Evolutionary conservation across 2,888 invertebrate genomes (phyloP).

Genomic region (Polydrusus pterygomalis): DNA sequence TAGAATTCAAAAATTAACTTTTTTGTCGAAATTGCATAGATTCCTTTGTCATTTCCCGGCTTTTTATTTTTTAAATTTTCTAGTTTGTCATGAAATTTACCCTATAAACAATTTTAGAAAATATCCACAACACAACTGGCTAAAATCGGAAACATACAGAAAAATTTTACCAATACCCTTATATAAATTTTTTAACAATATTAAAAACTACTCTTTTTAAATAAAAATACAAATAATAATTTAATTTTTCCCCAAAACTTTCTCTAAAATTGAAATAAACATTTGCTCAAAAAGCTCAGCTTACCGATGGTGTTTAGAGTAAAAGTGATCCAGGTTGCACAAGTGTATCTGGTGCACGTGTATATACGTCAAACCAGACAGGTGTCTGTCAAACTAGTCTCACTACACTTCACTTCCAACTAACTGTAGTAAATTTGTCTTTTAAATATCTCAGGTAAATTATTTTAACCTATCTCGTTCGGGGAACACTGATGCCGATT

Average conservation of each 20-base stretch:
- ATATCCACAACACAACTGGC: no score
- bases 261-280: background rate
- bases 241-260: background rate
- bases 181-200: no score
- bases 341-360: constrained; percentile 24
- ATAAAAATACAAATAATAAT: background rate
- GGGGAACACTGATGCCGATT: constrained; percentile 42
- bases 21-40: no score
- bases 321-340: constrained; percentile 25
- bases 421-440: constrained; percentile 49
- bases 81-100: no score
- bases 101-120: background rate
- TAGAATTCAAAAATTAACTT: no score
- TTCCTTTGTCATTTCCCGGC: no score
- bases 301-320: background rate
- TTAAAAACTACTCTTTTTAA: background rate
- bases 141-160: no score
- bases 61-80: no score
- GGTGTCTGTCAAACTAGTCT: constrained; percentile 30
- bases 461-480: constrained; percentile 47
- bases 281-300: constrained; percentile 12
- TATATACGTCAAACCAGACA: constrained; percentile 37
- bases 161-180: no score
- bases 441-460: constrained; percentile 53
- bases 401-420: constrained; percentile 47